Conservation (phyloP, 1,140 invertebrate genomes). For the Zophobas morio region DNA sequence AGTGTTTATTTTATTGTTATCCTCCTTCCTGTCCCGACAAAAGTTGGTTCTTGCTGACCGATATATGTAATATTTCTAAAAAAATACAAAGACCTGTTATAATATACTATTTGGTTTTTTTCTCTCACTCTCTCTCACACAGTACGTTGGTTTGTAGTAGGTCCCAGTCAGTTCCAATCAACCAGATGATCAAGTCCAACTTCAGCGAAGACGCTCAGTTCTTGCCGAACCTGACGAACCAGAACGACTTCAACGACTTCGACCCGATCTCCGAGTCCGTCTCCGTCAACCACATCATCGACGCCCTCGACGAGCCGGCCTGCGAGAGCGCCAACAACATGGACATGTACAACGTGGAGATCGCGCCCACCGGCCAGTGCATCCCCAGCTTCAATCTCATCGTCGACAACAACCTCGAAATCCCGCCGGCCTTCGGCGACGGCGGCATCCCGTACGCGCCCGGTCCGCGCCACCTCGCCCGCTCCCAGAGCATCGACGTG, state of each 20-base stretch:
- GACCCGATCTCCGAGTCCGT: slow-evolving; percentile 52
- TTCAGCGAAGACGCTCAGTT: slow-evolving; percentile 61
- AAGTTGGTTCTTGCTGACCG: too few relatives aligned
- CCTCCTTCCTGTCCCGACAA: too few relatives aligned
- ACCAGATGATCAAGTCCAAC: slow-evolving; percentile 72
- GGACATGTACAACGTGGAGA: slow-evolving; percentile 63
- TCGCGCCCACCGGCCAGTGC: slow-evolving; percentile 54
- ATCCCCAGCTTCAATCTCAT: slow-evolving; percentile 69
- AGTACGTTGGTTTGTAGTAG: too few relatives aligned
- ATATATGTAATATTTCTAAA: too few relatives aligned
- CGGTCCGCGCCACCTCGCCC: slow-evolving; percentile 63
- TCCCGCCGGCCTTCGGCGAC: slow-evolving; percentile 66
- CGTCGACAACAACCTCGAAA: slow-evolving; percentile 76
- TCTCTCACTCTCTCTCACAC: too few relatives aligned
- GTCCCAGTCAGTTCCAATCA: slow-evolving; percentile 84
- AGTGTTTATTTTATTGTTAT: too few relatives aligned
- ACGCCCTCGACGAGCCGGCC: slow-evolving; percentile 55
- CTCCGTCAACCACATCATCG: slow-evolving; percentile 57
- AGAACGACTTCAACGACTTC: slow-evolving; percentile 55
- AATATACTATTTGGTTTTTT: too few relatives aligned
- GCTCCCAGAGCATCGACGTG: slow-evolving; percentile 63
- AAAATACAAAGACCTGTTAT: too few relatives aligned
- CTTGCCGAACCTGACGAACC: slow-evolving; percentile 7
- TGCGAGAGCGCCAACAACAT: slow-evolving; percentile 58
- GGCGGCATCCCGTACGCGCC: slow-evolving; percentile 66